Percentiles rank a stretch among this genome's conserved stretches.
These are phyloP conservation scores for Riparia riparia DNA, from an alignment of 2,113 vertebrate species.

Conservation along the genomic window DNA sequence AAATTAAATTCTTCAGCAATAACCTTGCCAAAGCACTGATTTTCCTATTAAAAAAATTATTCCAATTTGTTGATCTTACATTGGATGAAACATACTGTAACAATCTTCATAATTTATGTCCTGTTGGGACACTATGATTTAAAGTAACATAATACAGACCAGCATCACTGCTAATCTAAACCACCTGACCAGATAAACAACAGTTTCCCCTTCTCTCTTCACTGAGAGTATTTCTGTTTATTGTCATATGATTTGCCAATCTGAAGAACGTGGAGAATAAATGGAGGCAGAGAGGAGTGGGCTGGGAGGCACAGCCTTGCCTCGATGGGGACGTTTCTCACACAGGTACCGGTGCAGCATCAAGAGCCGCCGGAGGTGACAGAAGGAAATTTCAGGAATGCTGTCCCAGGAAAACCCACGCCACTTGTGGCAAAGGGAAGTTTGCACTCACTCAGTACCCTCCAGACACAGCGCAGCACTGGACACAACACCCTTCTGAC, in stretches of 20 bases:
- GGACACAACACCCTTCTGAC: not conserved
- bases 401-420: constrained; percentile 17
- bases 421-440: not conserved
- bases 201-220: constrained; percentile 81
- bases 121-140: constrained; percentile 95
- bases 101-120: constrained; percentile 90
- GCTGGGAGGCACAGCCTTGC: constrained; percentile 61
- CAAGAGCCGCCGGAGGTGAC: constrained; percentile 63
- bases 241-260: constrained; percentile 90
- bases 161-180: constrained; percentile 95
- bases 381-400: constrained; percentile 69
- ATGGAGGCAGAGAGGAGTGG: constrained; percentile 66
- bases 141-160: constrained; percentile 95
- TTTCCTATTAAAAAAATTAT: constrained; percentile 87
- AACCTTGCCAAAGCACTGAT: constrained; percentile 85
- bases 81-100: constrained; percentile 87
- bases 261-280: constrained; percentile 72
- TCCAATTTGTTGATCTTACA: constrained; percentile 89
- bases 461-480: constrained; percentile 34
- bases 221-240: constrained; percentile 90
- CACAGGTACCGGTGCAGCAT: constrained; percentile 72
- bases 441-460: not conserved
- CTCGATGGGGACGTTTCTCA: constrained; percentile 8
- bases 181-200: constrained; percentile 91
- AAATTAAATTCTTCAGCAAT: constrained; percentile 81